These are phyloP conservation scores for Dermatophagoides farinae DNA, from an alignment of 1,140 invertebrate genomes.

Conservation along the genomic window DNA sequence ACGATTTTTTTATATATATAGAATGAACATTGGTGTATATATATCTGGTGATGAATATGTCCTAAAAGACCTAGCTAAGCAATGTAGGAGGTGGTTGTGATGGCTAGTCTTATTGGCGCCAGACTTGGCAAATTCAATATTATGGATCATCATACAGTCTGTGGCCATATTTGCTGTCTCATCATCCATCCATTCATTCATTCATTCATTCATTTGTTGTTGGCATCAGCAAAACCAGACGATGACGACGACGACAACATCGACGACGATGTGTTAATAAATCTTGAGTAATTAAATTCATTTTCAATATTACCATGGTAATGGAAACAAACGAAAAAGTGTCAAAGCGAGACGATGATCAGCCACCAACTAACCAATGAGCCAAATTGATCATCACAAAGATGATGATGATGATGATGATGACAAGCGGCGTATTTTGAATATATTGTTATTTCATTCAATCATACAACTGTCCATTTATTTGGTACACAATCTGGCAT, in stretches of 20 bases:
- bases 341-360: slow-evolving; percentile 1
- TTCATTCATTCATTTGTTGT: not conserved
- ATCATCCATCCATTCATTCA: not conserved
- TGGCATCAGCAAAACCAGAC: too few species aligned
- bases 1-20: too few species aligned
- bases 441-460: too few species aligned
- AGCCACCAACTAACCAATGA: not conserved
- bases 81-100: not conserved
- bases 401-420: not conserved
- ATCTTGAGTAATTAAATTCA: slow-evolving; percentile 1
- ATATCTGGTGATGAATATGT: too few species aligned
- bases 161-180: not conserved
- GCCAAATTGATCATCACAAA: not conserved
- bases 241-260: too few species aligned
- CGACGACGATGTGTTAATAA: slow-evolving; percentile 5
- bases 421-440: not conserved
- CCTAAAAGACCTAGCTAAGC: too few species aligned
- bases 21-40: too few species aligned
- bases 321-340: not conserved
- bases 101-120: not conserved
- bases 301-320: slow-evolving; percentile 4
- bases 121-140: not conserved
- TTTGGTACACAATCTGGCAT: too few species aligned
- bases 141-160: too few species aligned
- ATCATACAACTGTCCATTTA: too few species aligned